A percentile compares a stretch with the other conserved stretches of the same genome.
phyloP scores from a whole-genome alignment of 1,140 invertebrate species.

The Phymastichus coffea region DNA sequence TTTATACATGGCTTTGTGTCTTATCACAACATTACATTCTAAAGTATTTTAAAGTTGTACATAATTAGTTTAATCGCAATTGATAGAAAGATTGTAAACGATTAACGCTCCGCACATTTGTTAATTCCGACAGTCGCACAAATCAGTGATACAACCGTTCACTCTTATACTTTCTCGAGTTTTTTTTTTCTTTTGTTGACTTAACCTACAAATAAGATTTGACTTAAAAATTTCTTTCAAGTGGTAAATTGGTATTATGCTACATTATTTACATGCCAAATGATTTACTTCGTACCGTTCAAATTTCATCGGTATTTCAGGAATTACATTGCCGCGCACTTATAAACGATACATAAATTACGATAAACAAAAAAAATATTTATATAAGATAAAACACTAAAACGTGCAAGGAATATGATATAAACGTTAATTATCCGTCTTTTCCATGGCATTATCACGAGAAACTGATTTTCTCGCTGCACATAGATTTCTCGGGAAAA shows the following conservation, averaged over 20 bases:
- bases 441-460: no score
- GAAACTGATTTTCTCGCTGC: no score
- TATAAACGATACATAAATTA: constrained; percentile 18
- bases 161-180: constrained; percentile 25
- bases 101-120: constrained; percentile 9
- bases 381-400: constrained; percentile 24
- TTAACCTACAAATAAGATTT: constrained; percentile 25
- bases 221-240: constrained; percentile 36
- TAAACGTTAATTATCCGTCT: constrained; percentile 15
- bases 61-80: constrained; percentile 16
- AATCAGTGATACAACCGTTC: constrained; percentile 3
- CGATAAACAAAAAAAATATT: constrained; percentile 16
- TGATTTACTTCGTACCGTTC: not conserved
- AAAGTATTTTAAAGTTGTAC: constrained; percentile 25
- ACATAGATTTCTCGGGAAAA: constrained; percentile 23
- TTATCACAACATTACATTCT: constrained; percentile 46
- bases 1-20: constrained; percentile 44
- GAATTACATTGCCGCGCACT: not conserved
- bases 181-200: constrained; percentile 11
- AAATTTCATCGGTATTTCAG: not conserved
- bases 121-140: constrained; percentile 22
- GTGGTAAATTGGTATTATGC: constrained; percentile 41
- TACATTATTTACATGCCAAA: constrained; percentile 46
- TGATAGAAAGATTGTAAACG: constrained; percentile 25
- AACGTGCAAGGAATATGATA: constrained; percentile 22